These are phyloP conservation scores for Equus przewalskii DNA, from an alignment of 2,113 vertebrate species.

Conservation along the genomic window DNA sequence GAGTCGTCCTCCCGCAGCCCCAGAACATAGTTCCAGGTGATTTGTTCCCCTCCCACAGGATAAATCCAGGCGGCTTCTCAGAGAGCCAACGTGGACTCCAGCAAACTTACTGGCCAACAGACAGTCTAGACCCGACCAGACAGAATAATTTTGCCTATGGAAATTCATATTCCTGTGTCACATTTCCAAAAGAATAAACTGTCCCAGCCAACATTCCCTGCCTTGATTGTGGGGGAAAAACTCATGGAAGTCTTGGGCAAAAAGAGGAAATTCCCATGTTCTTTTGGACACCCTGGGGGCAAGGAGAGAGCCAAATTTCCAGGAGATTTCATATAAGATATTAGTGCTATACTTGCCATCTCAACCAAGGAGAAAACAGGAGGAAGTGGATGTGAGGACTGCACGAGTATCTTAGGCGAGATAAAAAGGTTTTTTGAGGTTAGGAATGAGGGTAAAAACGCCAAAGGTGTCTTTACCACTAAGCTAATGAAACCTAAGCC, in stretches of 20 bases:
- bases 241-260: conserved; percentile 8
- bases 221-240: neutral
- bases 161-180: conserved; percentile 63
- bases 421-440: neutral
- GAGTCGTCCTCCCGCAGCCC: neutral
- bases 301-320: conserved; percentile 43
- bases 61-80: neutral
- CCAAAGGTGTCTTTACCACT: neutral
- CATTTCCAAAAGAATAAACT: conserved; percentile 65
- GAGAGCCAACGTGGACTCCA: neutral
- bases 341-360: neutral
- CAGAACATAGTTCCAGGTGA: neutral
- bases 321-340: neutral
- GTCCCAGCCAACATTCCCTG: conserved; percentile 63
- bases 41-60: neutral
- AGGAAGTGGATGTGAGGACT: neutral
- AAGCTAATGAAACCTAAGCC: neutral
- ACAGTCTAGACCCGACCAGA: conserved; percentile 58
- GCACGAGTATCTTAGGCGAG: rapidly evolving
- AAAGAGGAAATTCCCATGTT: conserved; percentile 35
- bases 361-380: neutral
- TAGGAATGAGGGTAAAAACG: neutral
- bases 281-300: neutral
- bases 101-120: neutral
- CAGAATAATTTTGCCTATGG: conserved; percentile 50